Evolutionary conservation across 2,888 invertebrate genomes (phyloP), one percentile per base, ranked within the genome.

Genomic region (Anorthoa munda): DNA sequence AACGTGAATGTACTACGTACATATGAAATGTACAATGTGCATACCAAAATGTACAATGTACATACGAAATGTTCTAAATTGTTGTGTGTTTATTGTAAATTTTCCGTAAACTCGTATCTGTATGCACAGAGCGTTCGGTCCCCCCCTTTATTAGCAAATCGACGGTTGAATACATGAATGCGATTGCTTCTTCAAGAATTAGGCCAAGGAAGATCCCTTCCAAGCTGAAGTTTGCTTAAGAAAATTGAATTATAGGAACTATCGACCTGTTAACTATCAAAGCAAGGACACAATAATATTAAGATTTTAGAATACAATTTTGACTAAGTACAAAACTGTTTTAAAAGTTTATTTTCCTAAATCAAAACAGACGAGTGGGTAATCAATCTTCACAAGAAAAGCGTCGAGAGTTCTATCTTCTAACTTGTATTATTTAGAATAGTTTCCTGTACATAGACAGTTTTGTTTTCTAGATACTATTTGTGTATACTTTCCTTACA

Each of bases 41-140:
- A 72, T 39, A 81, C 58, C 31, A 31, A 31, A 79, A 81, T 81
- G 73, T 81, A 83, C 75, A 80, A 81, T 77, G 75, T 81, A 83
- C 72, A 79, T 39, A 81, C 58, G 60, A 74, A 80, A 85, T 86
- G 79, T 77, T 82, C 69, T 66, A 83, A 84, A 86, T 85, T 82
- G 79, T 84, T 86, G 71, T 63, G 66, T 65, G 70, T 78, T 77
- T 77, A 59, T 72, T 76, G 65, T 39, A 68, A 77, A 65, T 76
- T 76, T 81, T 58, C 46, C n/a, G 46, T 76, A 17, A 53, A 53
- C 48, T 64, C 15, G 73, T 79, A 65, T 71, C 56, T 71, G 63
- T 77, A 75, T 85, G 75, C 77, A 70, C 26, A 31, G 26, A 51
- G 67, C 55, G 75, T 65, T 60, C 17, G 53, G 48, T 56, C 26